These are phyloP conservation scores for Troides aeacus DNA, from an alignment of 2,888 invertebrate species.

Conservation along the genomic window DNA sequence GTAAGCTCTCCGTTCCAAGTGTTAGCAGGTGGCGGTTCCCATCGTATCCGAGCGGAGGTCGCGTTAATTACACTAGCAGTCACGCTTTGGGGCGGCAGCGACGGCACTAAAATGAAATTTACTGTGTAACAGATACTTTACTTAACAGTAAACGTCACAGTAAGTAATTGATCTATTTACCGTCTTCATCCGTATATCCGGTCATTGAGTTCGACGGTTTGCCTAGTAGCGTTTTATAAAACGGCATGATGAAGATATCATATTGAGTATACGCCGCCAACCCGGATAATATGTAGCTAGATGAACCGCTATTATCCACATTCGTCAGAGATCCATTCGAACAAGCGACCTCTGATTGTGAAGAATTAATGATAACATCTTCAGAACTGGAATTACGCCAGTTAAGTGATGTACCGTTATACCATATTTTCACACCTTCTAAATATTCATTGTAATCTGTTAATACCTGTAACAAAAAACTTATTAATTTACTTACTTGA, in stretches of 20 bases:
- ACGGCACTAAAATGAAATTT: constrained; percentile 83
- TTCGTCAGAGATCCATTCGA: constrained; percentile 84
- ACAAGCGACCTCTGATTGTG: constrained; percentile 56
- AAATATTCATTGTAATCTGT: constrained; percentile 79
- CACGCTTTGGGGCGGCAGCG: constrained; percentile 88
- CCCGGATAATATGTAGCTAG: constrained; percentile 86
- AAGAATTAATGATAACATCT: constrained; percentile 54
- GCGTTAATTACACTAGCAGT: constrained; percentile 89
- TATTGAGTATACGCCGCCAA: constrained; percentile 92
- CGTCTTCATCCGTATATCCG: constrained; percentile 92
- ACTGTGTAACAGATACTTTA: constrained; percentile 34
- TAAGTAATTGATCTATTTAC: constrained; percentile 57
- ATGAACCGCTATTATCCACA: constrained; percentile 84
- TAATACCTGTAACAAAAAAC: constrained; percentile 58
- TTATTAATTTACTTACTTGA: constrained; percentile 1
- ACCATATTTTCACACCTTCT: constrained; percentile 85
- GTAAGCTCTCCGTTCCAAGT: constrained; percentile 90
- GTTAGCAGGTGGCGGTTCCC: constrained; percentile 88
- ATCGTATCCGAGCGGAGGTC: constrained; percentile 89
- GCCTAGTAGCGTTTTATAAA: constrained; percentile 92
- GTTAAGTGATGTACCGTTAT: constrained; percentile 71
- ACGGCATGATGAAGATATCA: constrained; percentile 95
- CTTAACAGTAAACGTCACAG: constrained; percentile 33
- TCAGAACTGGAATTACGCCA: constrained; percentile 67
- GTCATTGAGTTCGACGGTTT: constrained; percentile 95